Evolutionary conservation across 64 coral and sea anemone species (phyloP), one percentile per base, ranked within the genome.

Genomic region (Pocillopora damicornis): DNA sequence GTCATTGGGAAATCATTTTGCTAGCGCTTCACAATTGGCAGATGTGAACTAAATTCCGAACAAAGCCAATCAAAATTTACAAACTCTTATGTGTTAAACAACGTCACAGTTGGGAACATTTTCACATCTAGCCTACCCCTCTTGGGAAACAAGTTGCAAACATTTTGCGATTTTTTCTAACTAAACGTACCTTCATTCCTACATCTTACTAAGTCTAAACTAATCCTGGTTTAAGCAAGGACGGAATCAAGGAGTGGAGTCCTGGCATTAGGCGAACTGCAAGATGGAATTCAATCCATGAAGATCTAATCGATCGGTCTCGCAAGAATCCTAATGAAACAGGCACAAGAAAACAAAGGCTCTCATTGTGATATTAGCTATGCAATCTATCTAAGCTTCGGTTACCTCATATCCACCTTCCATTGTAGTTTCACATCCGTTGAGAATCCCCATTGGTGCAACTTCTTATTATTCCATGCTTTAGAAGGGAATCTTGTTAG

Each of bases 231-330:
- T 65, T 66, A 42, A n/a, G 22, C 17, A 12, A 2, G 3, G 2
- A 42, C 59, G 9, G 42, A 45, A 35, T 3, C 7, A 71, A 1
- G 67, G 22, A 22, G 34, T 16, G n/a, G 5, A 22, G n/a, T 22
- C 80, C 80, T 67, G 80, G 37, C 80, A 83, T 83, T 83, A 83
- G 63, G 80, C 35, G 45, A 83, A 83, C 30, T 83, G 80, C 37
- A 67, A 67, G 80, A 83, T 83, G 61, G 80, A 83, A 83, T 63
- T 67, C 35, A 83, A 83, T 83, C 80, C 61, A 83, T 83, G 17
- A 13, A 37, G 80, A 83, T 83, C 80, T n/a, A 5, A 45, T 36
- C 17, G 80, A 83, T 83, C 80, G 30, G 80, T 83, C 80, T 67
- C 35, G n/a, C 80, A 83, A 51, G 3, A 67, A 67, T 83, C 80